Percentiles rank a stretch among this genome's conserved stretches.
Evolutionary conservation across 2,888 invertebrate species (phyloP).

Genomic region (Cactoblastis cactorum): DNA sequence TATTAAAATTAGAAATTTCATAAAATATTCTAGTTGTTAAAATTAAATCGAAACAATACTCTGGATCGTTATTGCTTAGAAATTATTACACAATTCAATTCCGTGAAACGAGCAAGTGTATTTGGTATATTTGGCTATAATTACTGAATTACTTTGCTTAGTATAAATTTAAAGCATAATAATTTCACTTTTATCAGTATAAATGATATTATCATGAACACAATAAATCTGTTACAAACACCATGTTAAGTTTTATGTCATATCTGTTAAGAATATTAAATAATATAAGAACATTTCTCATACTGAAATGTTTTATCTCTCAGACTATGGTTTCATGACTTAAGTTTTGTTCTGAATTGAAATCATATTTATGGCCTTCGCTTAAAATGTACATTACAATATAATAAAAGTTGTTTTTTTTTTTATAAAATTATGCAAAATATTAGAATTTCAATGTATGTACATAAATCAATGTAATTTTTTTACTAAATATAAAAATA

Average conservation of each 20-base stretch:
- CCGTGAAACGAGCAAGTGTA: background rate
- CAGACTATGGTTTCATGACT: no score
- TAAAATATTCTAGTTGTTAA: slow-evolving; percentile 42
- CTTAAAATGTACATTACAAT: slow-evolving; percentile 6
- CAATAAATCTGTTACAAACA: slow-evolving; percentile 4
- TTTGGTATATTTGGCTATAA: background rate
- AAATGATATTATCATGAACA: slow-evolving; percentile 1
- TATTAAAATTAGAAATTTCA: slow-evolving; percentile 47
- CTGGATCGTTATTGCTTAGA: background rate
- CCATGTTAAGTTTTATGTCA: slow-evolving; percentile 5
- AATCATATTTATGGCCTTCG: background rate
- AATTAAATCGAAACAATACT: slow-evolving; percentile 15
- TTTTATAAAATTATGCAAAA: slow-evolving; percentile 37
- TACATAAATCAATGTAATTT: slow-evolving; percentile 73
- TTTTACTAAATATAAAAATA: slow-evolving; percentile 73
- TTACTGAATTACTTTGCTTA: background rate
- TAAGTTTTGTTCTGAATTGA: no score
- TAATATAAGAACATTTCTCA: background rate
- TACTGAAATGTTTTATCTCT: background rate
- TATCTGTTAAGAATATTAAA: slow-evolving; percentile 1
- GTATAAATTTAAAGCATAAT: background rate
- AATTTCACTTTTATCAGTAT: background rate
- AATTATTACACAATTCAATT: background rate
- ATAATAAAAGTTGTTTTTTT: background rate
- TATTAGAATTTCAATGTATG: slow-evolving; percentile 48